phyloP scores from a whole-genome alignment of 92 coral and sea anemone species.

The Epizoanthus stellaris region DNA sequence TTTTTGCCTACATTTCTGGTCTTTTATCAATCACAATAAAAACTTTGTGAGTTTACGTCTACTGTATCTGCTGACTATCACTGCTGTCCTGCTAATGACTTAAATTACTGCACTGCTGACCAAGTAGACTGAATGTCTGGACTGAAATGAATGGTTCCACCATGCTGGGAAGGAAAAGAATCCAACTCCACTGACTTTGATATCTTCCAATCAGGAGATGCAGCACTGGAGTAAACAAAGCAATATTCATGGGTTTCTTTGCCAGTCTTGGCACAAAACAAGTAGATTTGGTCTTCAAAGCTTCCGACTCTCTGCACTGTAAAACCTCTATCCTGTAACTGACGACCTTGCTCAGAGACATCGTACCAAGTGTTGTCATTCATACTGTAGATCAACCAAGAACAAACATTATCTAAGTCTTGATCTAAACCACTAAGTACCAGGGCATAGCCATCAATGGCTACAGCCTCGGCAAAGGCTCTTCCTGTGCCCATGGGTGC shows the following conservation, averaged over 20 bases:
- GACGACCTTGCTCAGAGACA: not conserved
- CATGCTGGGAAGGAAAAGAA: not conserved
- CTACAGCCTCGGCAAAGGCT: not conserved
- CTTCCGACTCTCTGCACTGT: not conserved
- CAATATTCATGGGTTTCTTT: not conserved
- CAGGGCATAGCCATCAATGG: not conserved
- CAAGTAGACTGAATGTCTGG: not conserved
- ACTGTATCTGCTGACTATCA: no score
- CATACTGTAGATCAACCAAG: conserved; percentile 8
- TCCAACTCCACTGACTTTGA: not conserved
- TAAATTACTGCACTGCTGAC: not conserved
- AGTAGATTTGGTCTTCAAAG: conserved; percentile 19
- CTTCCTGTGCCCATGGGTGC: no score
- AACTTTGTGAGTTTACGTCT: no score
- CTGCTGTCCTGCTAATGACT: no score
- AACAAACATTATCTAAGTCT: not conserved
- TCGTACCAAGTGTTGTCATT: conserved; percentile 9
- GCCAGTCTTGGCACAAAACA: not conserved
- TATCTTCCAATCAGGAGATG: not conserved
- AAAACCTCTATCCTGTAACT: not conserved
- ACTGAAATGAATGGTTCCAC: not conserved
- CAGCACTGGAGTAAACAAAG: conserved; percentile 12
- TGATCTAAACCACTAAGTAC: conserved; percentile 10
- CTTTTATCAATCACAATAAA: no score
- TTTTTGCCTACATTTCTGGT: no score